Percentiles rank a stretch among this genome's conserved stretches.
These are phyloP conservation scores for Bradypodion ventrale DNA, from an alignment of 2,797 vertebrate species.

Conservation along the genomic window DNA sequence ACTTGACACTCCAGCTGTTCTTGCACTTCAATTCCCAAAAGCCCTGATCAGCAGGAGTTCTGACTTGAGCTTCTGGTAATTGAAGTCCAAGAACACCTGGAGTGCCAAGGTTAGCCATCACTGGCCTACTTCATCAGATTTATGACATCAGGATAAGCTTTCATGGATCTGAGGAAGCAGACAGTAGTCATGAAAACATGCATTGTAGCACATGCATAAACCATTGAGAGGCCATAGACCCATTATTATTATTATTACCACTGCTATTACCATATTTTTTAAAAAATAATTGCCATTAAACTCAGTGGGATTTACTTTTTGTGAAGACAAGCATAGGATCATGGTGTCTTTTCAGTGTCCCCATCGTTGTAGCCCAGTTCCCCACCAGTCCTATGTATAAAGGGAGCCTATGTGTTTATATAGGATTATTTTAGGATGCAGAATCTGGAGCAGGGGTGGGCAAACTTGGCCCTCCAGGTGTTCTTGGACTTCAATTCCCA, in stretches of 20 bases:
- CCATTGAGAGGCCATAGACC: background rate
- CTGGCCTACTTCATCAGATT: background rate
- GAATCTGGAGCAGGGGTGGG: too few relatives aligned
- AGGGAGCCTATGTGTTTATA: background rate
- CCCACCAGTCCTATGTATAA: background rate
- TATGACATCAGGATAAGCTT: background rate
- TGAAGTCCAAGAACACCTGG: too few relatives aligned
- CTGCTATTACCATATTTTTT: too few relatives aligned
- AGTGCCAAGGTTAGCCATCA: too few relatives aligned
- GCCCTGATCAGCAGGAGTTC: too few relatives aligned
- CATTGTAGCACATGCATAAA: too few relatives aligned
- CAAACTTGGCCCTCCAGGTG: too few relatives aligned
- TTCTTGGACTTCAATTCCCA: too few relatives aligned
- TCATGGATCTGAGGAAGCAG: background rate
- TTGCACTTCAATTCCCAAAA: too few relatives aligned
- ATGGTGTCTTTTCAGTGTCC: background rate
- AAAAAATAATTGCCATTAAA: background rate
- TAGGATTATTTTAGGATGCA: background rate
- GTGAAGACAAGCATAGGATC: background rate
- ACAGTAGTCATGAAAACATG: too few relatives aligned
- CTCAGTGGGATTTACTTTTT: background rate
- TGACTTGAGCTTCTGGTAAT: too few relatives aligned
- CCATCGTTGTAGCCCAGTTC: background rate
- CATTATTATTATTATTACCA: background rate
- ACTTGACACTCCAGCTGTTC: too few relatives aligned